These are phyloP conservation scores for Incurvaria masculella DNA, from an alignment of 2,888 invertebrate species.

Conservation along the genomic window DNA sequence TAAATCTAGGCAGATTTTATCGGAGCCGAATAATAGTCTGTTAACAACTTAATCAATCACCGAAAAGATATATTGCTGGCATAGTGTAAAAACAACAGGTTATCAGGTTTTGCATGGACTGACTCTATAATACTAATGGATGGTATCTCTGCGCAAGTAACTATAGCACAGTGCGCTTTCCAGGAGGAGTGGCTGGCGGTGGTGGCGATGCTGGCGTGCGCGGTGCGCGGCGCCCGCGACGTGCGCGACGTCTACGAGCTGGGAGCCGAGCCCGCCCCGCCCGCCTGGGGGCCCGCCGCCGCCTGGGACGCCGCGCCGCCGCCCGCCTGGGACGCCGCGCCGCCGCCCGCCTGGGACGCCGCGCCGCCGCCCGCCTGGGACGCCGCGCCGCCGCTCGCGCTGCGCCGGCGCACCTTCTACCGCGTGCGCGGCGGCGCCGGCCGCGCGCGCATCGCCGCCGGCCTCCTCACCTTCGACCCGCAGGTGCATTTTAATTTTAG, in stretches of 20 bases:
- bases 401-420: neutral
- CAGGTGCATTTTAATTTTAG: no score
- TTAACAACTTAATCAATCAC: no score
- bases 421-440: neutral
- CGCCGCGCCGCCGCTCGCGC: neutral
- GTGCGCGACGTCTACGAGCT: neutral
- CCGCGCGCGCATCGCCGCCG: neutral
- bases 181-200: neutral
- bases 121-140: no score
- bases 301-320: neutral
- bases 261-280: neutral
- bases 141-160: no score
- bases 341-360: neutral
- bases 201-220: neutral
- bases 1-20: no score
- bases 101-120: no score
- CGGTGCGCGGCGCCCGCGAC: neutral
- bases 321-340: neutral
- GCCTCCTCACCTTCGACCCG: neutral
- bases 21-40: no score
- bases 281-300: neutral
- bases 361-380: neutral
- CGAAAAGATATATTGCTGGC: no score
- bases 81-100: no score
- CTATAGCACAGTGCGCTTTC: neutral